Conservation (phyloP, 1,140 invertebrate genomes). For the Oryctes rhinoceros region DNA sequence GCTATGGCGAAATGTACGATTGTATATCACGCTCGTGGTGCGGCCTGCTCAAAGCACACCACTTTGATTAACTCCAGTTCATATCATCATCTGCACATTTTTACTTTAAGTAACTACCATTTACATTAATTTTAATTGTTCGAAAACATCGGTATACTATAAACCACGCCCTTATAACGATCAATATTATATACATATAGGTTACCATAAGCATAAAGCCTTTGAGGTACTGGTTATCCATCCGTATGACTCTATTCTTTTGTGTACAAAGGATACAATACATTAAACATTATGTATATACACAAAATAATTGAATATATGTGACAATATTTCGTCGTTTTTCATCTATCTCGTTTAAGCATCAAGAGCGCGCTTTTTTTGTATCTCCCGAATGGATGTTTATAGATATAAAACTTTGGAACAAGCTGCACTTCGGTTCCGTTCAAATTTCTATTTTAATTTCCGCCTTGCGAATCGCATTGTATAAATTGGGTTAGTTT, state of each 20-base stretch:
- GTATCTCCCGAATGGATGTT: neutral
- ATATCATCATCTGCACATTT: neutral
- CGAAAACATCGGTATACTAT: constrained; percentile 20
- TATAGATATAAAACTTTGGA: neutral
- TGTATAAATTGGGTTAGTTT: too few relatives aligned
- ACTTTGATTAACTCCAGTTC: neutral
- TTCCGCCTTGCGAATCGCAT: too few relatives aligned
- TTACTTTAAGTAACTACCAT: constrained; percentile 1
- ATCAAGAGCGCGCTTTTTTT: neutral
- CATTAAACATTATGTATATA: neutral
- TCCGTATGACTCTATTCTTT: constrained; percentile 13
- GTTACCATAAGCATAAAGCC: constrained; percentile 24
- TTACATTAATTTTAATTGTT: constrained; percentile 36
- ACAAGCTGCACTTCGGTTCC: too few relatives aligned
- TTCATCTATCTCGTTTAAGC: neutral
- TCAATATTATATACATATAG: constrained; percentile 39
- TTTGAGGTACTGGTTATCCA: constrained; percentile 22
- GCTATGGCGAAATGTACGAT: neutral
- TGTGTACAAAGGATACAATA: constrained; percentile 30
- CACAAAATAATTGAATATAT: constrained; percentile 3
- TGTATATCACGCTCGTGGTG: neutral
- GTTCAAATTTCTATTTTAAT: too few relatives aligned
- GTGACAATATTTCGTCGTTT: neutral
- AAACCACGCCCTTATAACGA: constrained; percentile 37
- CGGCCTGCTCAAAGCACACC: neutral